Base-by-base conservation (phyloP, 1,140 invertebrate species). In the Cecropterus lyciades region DNA sequence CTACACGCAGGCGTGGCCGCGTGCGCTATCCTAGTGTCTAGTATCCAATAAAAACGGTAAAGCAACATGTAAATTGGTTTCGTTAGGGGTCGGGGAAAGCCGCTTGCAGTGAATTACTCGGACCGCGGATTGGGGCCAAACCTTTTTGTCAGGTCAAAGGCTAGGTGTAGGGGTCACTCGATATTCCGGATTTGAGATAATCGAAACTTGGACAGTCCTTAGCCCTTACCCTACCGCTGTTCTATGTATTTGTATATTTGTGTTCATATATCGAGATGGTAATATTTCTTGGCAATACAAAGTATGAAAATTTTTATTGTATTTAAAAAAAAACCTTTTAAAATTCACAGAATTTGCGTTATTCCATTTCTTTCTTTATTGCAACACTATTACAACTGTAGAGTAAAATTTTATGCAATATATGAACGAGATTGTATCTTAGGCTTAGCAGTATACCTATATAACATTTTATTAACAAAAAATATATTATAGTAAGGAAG, bases 71-170 rank as follows among this genome's bases (percentile, higher is more conserved):
- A 49, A 60, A 60, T 60, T 49, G 43, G 57, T 60, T 60, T 49
- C 45, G 57, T 60, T 60, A 60, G 60, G 55, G 63, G 33, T 52
- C 40, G 67, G 45, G 37, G 65, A 55, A 55, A 69, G 67, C 69
- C 70, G 63, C 68, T 69, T 62, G 48, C 67, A 67, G 68, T 65
- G 69, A 73, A 73, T 77, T 65, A 69, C 77, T 65, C 57, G 30
- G 14, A 37, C 37, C 67, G n/a, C 52, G 53, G 57, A 74, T 69
- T 71, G 66, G 60, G 72, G 65, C 66, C 68, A 70, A 66, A 70
- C 78, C 73, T 82, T 82, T 81, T 80, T 77, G 80, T 76, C 73
- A 75, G 79, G 79, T 82, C 82, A 84, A 74, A 69, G 73, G 73
- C 76, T 74, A 82, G 73, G 70, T 72, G 69, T 67, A 40, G 27